phyloP scores from a whole-genome alignment of 2,113 vertebrate species.

The Campylomormyrus tamandua region DNA sequence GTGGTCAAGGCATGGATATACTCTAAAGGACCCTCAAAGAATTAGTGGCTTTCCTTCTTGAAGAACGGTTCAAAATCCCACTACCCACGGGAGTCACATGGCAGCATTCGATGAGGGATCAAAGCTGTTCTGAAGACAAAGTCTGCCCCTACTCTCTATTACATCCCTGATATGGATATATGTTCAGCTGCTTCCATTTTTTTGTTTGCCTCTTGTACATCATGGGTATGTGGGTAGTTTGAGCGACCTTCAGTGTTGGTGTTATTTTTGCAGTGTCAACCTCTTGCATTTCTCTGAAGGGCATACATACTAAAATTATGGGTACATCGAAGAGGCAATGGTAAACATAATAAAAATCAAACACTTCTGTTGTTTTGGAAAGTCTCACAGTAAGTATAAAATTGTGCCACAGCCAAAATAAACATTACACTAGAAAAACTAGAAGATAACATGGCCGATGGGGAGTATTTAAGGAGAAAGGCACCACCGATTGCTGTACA shows the following conservation, averaged over 20 bases:
- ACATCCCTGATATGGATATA: neutral
- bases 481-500: slow-evolving; percentile 23
- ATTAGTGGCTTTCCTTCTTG: neutral
- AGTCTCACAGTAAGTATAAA: neutral
- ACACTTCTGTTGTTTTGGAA: too few species aligned
- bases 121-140: neutral
- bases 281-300: neutral
- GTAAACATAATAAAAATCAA: neutral
- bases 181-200: neutral
- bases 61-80: neutral
- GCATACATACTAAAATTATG: neutral
- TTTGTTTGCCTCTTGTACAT: neutral
- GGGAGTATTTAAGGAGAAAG: slow-evolving; percentile 35
- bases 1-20: neutral
- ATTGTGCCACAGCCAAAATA: neutral
- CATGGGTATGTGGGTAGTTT: neutral
- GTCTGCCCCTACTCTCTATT: neutral
- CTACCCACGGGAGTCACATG: neutral
- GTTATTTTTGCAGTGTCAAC: neutral
- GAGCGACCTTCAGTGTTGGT: neutral
- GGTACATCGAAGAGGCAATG: neutral
- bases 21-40: neutral
- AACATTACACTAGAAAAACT: neutral
- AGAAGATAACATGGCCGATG: neutral
- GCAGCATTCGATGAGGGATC: neutral